phyloP scores from a whole-genome alignment of 2,797 vertebrate species.

The Fistularia tabacaria region DNA sequence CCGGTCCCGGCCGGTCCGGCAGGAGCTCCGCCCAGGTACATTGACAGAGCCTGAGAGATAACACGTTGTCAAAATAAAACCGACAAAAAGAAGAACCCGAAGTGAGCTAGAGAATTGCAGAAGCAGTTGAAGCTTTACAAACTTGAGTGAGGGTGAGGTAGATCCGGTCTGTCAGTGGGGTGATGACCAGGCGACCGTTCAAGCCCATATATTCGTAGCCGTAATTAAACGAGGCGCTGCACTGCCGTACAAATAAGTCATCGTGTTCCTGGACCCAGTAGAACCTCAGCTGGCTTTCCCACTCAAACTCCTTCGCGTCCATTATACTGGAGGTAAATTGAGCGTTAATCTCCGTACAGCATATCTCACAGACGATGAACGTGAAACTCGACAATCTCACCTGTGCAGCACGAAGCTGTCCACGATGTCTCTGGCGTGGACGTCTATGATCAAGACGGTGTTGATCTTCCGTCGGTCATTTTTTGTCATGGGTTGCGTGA shows the following conservation, averaged over 20 bases:
- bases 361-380: background rate
- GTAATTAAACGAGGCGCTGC: slow-evolving; percentile 87
- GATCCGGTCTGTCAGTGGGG: slow-evolving; percentile 93
- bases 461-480: slow-evolving; percentile 93
- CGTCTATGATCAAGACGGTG: slow-evolving; percentile 93
- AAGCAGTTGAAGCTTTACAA: background rate
- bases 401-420: slow-evolving; percentile 87
- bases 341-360: too few species aligned
- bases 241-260: slow-evolving; percentile 85
- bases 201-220: slow-evolving; percentile 99
- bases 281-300: slow-evolving; percentile 95
- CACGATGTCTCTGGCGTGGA: slow-evolving; percentile 94
- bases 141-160: slow-evolving; percentile 98
- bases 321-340: slow-evolving; percentile 78
- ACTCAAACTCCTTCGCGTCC: slow-evolving; percentile 89
- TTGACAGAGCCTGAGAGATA: slow-evolving; percentile 88
- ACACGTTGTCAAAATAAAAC: background rate
- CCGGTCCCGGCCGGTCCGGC: slow-evolving; percentile 95
- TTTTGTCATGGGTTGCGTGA: slow-evolving; percentile 79
- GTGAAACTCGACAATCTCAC: slow-evolving; percentile 55
- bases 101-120: background rate
- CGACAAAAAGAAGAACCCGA: slow-evolving; percentile 1
- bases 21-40: slow-evolving; percentile 94
- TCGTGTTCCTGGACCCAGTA: slow-evolving; percentile 88
- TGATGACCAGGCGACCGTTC: slow-evolving; percentile 94